phyloP scores from a whole-genome alignment of 1,140 invertebrate genomes.

The Lasioglossum baleicum region DNA sequence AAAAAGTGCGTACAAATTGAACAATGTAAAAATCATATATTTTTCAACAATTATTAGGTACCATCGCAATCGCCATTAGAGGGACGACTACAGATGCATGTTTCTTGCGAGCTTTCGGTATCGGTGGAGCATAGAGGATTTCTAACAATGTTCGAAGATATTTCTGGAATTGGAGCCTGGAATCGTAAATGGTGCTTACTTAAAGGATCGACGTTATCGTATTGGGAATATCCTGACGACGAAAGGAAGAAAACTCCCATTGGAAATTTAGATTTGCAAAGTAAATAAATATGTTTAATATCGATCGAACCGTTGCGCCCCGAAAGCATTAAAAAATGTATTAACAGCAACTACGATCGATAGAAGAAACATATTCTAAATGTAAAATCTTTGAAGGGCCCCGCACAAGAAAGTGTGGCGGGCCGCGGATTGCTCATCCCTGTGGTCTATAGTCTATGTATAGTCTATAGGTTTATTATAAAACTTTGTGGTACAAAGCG shows the following conservation, averaged over 20 bases:
- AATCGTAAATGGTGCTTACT: conserved; percentile 94
- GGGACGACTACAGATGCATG: conserved; percentile 86
- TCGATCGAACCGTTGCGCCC: too few relatives aligned
- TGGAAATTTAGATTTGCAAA: conserved; percentile 89
- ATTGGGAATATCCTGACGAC: conserved; percentile 97
- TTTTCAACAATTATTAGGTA: conserved; percentile 78
- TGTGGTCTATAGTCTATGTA: too few relatives aligned
- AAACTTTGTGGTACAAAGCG: too few relatives aligned
- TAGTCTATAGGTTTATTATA: too few relatives aligned
- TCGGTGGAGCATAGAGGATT: conserved; percentile 91
- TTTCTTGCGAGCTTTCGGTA: conserved; percentile 87
- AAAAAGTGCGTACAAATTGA: too few relatives aligned
- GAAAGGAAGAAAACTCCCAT: conserved; percentile 92
- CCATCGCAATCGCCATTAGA: conserved; percentile 87
- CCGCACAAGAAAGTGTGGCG: too few relatives aligned
- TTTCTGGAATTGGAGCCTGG: conserved; percentile 94
- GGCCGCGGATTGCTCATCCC: too few relatives aligned
- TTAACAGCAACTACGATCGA: too few relatives aligned
- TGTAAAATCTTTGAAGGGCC: too few relatives aligned
- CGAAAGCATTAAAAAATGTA: too few relatives aligned
- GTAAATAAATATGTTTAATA: too few relatives aligned
- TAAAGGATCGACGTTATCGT: conserved; percentile 87
- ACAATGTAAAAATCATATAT: not conserved
- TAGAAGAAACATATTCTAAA: too few relatives aligned
- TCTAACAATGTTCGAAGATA: conserved; percentile 95